phyloP scores from a whole-genome alignment of 2,113 vertebrate genomes.

The Syngnathoides biaculeatus region DNA sequence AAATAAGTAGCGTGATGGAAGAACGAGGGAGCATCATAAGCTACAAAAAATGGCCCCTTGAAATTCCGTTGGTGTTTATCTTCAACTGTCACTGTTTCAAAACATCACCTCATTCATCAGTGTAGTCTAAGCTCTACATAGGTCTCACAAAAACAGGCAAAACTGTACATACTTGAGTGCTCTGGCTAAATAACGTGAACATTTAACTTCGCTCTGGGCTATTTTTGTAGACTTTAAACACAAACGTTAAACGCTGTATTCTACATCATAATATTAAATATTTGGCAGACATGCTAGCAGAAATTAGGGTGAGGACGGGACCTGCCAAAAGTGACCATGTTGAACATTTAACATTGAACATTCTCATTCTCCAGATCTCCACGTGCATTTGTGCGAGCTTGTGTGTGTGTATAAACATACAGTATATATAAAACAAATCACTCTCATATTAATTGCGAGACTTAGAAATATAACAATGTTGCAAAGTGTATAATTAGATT shows the following conservation, averaged over 20 bases:
- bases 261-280: too few relatives aligned
- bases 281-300: too few relatives aligned
- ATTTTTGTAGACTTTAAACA: not conserved
- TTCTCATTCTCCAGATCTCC: too few relatives aligned
- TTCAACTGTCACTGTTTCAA: slow-evolving; percentile 48
- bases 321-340: too few relatives aligned
- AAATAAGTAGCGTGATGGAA: slow-evolving; percentile 9
- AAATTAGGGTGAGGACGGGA: too few relatives aligned
- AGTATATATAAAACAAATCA: too few relatives aligned
- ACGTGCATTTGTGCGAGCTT: too few relatives aligned
- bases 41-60: slow-evolving; percentile 23
- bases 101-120: slow-evolving; percentile 59
- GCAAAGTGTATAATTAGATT: too few relatives aligned
- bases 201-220: slow-evolving; percentile 30
- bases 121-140: slow-evolving; percentile 21
- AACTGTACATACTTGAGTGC: slow-evolving; percentile 26
- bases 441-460: too few relatives aligned
- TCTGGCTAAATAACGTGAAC: slow-evolving; percentile 38
- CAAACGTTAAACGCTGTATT: not conserved
- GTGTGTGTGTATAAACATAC: too few relatives aligned
- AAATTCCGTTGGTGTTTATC: slow-evolving; percentile 59
- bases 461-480: too few relatives aligned
- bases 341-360: too few relatives aligned
- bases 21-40: slow-evolving; percentile 2
- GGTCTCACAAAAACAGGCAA: slow-evolving; percentile 52